Evolutionary conservation across 2,888 invertebrate genomes (phyloP).

Genomic region (Spilosoma lubricipeda): DNA sequence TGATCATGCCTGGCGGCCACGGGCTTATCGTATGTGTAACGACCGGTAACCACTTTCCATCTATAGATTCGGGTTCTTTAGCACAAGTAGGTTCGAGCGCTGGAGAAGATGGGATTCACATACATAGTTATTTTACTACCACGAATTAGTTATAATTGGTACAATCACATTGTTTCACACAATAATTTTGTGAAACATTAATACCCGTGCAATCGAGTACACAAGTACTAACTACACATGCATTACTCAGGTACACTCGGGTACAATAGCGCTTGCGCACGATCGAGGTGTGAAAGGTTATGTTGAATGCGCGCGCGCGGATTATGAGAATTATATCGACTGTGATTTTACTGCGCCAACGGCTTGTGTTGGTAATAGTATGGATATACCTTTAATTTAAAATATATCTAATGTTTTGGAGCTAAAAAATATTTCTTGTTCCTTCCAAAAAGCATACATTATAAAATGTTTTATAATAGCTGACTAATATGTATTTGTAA

Average conservation of each 20-base stretch:
- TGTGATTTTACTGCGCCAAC: conserved; percentile 75
- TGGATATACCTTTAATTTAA: conserved; percentile 56
- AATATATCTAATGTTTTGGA: not conserved
- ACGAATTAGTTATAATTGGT: conserved; percentile 10
- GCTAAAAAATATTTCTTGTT: too few species aligned
- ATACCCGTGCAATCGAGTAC: conserved; percentile 53
- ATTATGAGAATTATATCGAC: conserved; percentile 81
- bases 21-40: too few species aligned
- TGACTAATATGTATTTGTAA: too few species aligned
- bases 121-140: not conserved
- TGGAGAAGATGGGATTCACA: not conserved
- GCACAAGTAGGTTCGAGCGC: not conserved
- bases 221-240: conserved; percentile 49
- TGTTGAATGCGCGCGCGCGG: conserved; percentile 66
- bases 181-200: conserved; percentile 39
- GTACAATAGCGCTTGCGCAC: conserved; percentile 50
- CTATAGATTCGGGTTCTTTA: not conserved
- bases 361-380: conserved; percentile 48
- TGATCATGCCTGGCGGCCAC: too few species aligned
- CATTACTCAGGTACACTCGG: conserved; percentile 29
- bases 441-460: too few species aligned
- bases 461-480: too few species aligned
- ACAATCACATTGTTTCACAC: conserved; percentile 42
- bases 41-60: not conserved
- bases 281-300: conserved; percentile 83